Evolutionary conservation across 2,113 vertebrate species (phyloP).

Genomic region (Progne subis): DNA sequence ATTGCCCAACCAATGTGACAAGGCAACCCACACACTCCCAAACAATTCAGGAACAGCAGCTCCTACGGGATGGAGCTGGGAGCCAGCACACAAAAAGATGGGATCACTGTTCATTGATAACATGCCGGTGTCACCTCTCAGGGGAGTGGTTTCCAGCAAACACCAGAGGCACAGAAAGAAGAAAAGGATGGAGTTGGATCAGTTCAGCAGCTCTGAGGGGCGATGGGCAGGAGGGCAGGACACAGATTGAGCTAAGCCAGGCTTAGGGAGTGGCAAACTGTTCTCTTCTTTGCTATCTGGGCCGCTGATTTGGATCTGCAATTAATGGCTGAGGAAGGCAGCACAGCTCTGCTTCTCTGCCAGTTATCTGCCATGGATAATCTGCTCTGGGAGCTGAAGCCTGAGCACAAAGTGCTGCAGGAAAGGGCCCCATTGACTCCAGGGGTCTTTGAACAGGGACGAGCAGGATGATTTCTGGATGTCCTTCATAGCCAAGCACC

Average conservation of each 20-base stretch:
- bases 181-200: background rate
- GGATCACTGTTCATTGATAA: background rate
- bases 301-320: background rate
- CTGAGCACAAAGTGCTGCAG: background rate
- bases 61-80: background rate
- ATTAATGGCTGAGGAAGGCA: background rate
- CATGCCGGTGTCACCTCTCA: background rate
- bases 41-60: background rate
- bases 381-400: background rate
- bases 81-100: background rate
- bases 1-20: conserved; percentile 31
- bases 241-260: background rate
- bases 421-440: background rate
- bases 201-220: background rate
- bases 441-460: background rate
- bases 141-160: background rate
- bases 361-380: background rate
- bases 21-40: background rate
- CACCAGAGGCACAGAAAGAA: background rate
- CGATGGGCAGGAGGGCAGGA: rapidly evolving
- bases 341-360: background rate
- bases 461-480: background rate
- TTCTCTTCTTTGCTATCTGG: background rate
- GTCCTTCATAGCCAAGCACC: background rate
- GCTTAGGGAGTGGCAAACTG: background rate